Conservation (phyloP, 2,797 vertebrate species). For the Mus minutoides region DNA sequence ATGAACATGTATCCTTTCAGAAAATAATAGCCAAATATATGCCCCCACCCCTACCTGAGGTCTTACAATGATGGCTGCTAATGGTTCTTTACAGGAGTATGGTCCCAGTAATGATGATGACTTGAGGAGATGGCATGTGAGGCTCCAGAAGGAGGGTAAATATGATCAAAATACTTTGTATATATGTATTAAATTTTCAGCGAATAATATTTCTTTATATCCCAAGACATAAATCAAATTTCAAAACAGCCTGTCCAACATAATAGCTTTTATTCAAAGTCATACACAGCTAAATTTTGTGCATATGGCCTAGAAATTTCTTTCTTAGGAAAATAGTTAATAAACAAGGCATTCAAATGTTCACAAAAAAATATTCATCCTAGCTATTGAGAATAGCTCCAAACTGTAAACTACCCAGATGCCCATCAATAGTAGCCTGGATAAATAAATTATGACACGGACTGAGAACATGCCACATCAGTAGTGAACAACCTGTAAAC, state of each 20-base stretch:
- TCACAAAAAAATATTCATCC: slow-evolving; percentile 12
- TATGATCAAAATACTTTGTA: not conserved
- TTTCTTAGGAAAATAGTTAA: not conserved
- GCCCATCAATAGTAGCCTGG: not conserved
- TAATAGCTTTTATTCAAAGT: not conserved
- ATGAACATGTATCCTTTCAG: not conserved
- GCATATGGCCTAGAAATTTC: not conserved
- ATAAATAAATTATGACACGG: slow-evolving; percentile 30
- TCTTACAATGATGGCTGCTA: not conserved
- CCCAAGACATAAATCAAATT: not conserved
- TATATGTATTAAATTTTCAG: not conserved
- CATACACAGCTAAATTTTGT: not conserved
- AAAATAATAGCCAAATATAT: not conserved
- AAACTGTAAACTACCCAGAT: slow-evolving; percentile 22
- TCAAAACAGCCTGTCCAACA: not conserved
- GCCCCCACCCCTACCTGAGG: not conserved
- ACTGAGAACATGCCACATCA: not conserved
- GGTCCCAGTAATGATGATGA: not conserved
- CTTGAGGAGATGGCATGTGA: not conserved
- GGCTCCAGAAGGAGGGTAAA: not conserved
- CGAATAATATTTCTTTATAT: not conserved
- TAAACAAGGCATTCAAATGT: not conserved
- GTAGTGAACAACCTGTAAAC: not conserved
- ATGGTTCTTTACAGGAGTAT: not conserved
- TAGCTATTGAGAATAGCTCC: not conserved